Evolutionary conservation across 2,888 invertebrate genomes (phyloP).

Genomic region (Tetanocera ferruginea): DNA sequence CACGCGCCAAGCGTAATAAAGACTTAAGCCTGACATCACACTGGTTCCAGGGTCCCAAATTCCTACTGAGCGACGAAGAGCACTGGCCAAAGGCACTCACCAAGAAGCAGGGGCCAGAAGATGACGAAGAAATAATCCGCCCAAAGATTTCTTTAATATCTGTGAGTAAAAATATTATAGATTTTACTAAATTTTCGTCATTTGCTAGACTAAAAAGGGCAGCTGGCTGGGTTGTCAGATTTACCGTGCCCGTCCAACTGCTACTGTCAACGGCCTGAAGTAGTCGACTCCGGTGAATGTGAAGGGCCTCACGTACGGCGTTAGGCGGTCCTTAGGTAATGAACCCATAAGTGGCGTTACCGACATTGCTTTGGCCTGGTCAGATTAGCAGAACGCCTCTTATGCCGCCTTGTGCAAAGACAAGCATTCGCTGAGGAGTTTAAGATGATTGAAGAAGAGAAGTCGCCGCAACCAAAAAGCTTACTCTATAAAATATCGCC

Average conservation of each 20-base stretch:
- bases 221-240: not conserved
- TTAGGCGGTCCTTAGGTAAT: not conserved
- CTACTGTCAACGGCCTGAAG: not conserved
- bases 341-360: no score
- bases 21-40: conserved; percentile 3
- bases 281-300: conserved; percentile 10
- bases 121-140: conserved; percentile 19
- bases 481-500: no score
- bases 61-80: not conserved
- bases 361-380: no score
- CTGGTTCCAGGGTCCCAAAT: not conserved
- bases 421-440: no score
- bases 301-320: not conserved
- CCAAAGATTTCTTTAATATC: conserved; percentile 7
- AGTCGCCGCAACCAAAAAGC: no score
- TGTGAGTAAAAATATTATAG: conserved; percentile 20
- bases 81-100: not conserved
- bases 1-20: not conserved
- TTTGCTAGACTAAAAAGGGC: conserved; percentile 21
- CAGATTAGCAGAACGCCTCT: no score
- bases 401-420: no score
- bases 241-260: not conserved
- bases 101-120: not conserved
- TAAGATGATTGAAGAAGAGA: no score
- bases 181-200: conserved; percentile 24